A percentile compares a stretch with the other conserved stretches of the same genome.
Evolutionary conservation across 2,113 vertebrate genomes (phyloP).

Genomic region (Sinocyclocheilus anshuiensis): DNA sequence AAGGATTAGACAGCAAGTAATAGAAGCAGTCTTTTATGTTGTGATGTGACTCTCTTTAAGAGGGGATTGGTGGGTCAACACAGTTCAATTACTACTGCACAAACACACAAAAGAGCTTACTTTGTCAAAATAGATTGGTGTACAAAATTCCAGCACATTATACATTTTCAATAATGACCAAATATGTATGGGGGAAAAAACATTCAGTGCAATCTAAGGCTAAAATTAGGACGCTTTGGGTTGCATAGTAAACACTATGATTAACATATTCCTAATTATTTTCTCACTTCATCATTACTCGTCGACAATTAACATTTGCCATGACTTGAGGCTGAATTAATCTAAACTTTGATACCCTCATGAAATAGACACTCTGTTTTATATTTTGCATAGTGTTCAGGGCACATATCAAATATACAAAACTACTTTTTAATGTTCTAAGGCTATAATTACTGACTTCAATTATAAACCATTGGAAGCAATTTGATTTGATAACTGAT

Average conservation of each 20-base stretch:
- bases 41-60: background rate
- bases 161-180: slow-evolving; percentile 26
- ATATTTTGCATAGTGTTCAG: slow-evolving; percentile 51
- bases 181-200: slow-evolving; percentile 8
- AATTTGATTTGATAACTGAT: slow-evolving; percentile 57
- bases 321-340: slow-evolving; percentile 59
- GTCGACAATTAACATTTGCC: slow-evolving; percentile 60
- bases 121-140: slow-evolving; percentile 1
- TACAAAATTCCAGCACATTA: background rate
- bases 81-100: slow-evolving; percentile 15
- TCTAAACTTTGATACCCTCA: slow-evolving; percentile 58
- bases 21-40: background rate
- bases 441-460: slow-evolving; percentile 60
- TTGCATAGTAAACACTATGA: slow-evolving; percentile 42
- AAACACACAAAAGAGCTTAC: slow-evolving; percentile 10
- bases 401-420: slow-evolving; percentile 53
- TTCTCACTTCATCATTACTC: slow-evolving; percentile 58
- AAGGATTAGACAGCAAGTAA: slow-evolving; percentile 24
- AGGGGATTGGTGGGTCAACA: slow-evolving; percentile 13
- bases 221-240: slow-evolving; percentile 40
- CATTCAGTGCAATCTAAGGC: slow-evolving; percentile 3
- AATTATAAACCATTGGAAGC: slow-evolving; percentile 59
- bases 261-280: slow-evolving; percentile 63
- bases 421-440: slow-evolving; percentile 60
- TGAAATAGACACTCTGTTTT: slow-evolving; percentile 49